Percentiles rank a stretch among this genome's conserved stretches.
Evolutionary conservation across 2,113 vertebrate species (phyloP).

Genomic region (Ranitomeya imitator): DNA sequence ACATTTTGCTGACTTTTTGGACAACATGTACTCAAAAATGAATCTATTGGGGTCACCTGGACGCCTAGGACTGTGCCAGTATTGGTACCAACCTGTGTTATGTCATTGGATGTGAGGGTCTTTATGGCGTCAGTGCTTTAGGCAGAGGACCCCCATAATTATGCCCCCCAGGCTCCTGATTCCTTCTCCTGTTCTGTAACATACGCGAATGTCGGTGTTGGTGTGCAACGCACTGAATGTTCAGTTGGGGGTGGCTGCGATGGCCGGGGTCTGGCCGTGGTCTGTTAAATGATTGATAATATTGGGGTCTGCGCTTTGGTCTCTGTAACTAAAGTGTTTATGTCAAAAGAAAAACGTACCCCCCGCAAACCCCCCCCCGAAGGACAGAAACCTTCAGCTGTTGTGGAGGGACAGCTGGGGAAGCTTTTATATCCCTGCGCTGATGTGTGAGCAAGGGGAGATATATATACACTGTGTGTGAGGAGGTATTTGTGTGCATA

Average conservation of each 20-base stretch:
- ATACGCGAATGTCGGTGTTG: neutral
- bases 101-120: too few species aligned
- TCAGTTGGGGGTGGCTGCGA: neutral
- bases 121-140: too few species aligned
- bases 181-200: too few species aligned
- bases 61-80: too few species aligned
- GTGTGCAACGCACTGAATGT: neutral
- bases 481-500: too few species aligned
- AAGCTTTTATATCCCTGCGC: neutral
- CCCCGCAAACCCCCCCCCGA: neutral
- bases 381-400: slow-evolving; percentile 38
- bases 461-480: neutral
- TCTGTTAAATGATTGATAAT: slow-evolving; percentile 1
- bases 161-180: too few species aligned
- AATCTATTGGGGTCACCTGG: too few species aligned
- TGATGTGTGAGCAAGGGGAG: neutral
- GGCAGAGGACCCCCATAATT: too few species aligned
- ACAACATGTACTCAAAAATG: too few species aligned
- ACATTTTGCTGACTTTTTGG: too few species aligned
- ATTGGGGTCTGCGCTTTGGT: neutral
- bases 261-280: neutral
- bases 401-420: slow-evolving; percentile 20
- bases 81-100: too few species aligned
- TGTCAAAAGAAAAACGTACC: neutral
- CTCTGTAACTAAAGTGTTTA: neutral